Evolutionary conservation across 2,797 vertebrate genomes (phyloP).

Genomic region (Coregonus ussuriensis): DNA sequence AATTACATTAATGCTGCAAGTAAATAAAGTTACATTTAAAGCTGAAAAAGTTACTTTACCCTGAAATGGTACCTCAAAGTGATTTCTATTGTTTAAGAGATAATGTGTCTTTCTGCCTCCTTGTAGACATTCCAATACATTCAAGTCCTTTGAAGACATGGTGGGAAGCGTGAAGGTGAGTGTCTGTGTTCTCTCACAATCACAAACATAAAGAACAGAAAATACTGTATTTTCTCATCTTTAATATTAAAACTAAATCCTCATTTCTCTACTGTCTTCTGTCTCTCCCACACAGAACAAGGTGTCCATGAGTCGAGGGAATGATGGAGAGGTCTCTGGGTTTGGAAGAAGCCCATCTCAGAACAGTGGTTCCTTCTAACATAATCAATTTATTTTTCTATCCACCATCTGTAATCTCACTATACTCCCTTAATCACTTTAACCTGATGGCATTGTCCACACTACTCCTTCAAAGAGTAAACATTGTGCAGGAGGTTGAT

Average conservation of each 20-base stretch:
- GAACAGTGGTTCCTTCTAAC: constrained; percentile 21
- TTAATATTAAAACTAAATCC: not conserved
- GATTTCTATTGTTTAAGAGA: not conserved
- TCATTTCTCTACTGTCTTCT: constrained; percentile 3
- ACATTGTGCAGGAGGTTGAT: not conserved
- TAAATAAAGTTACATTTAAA: not conserved
- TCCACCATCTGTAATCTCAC: constrained; percentile 25
- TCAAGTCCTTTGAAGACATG: constrained; percentile 93
- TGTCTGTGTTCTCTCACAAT: not conserved
- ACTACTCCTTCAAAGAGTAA: not conserved
- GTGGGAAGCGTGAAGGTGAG: constrained; percentile 88
- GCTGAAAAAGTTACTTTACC: not conserved
- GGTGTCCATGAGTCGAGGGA: constrained; percentile 44
- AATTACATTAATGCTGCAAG: not conserved
- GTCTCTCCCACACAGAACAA: constrained; percentile 60
- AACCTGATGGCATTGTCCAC: constrained; percentile 12
- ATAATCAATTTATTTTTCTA: not conserved
- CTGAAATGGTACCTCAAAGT: not conserved
- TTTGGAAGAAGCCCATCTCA: constrained; percentile 58
- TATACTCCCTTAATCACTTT: constrained; percentile 3
- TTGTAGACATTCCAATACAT: constrained; percentile 89
- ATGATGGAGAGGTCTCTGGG: constrained; percentile 49
- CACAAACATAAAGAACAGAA: not conserved
- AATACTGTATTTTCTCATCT: not conserved
- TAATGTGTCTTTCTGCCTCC: constrained; percentile 1